These are phyloP conservation scores for Jaculus jaculus DNA, from an alignment of 2,113 vertebrate genomes.

Conservation along the genomic window DNA sequence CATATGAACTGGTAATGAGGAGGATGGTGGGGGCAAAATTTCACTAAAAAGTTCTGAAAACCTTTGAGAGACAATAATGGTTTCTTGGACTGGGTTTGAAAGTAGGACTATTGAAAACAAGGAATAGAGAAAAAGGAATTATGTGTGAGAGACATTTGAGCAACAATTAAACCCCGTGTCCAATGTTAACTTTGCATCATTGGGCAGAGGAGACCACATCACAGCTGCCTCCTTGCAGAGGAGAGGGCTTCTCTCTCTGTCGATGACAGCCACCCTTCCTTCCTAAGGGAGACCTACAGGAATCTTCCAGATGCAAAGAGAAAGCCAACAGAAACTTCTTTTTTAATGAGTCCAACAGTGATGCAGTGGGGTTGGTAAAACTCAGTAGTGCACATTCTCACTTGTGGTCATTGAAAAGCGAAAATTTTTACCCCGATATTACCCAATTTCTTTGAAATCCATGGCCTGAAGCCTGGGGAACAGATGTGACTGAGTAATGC, in stretches of 20 bases:
- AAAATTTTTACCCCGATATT: neutral
- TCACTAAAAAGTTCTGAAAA: neutral
- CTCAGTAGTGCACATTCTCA: neutral
- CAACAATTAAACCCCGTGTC: too few relatives aligned
- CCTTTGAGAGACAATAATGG: neutral
- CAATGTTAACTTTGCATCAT: neutral
- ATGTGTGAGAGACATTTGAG: neutral
- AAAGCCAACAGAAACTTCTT: neutral
- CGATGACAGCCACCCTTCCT: neutral
- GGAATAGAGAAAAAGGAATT: neutral
- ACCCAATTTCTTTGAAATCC: neutral
- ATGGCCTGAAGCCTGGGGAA: neutral
- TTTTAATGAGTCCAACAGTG: neutral
- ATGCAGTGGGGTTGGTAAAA: neutral
- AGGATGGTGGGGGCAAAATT: neutral
- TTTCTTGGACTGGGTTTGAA: neutral
- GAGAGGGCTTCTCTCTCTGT: neutral
- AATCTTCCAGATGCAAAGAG: neutral
- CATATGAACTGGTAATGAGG: neutral
- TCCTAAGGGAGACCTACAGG: neutral
- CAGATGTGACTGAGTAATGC: neutral
- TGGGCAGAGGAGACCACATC: neutral
- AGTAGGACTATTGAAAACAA: neutral
- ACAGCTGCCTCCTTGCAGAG: neutral
- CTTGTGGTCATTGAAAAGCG: neutral